Evolutionary conservation across 2,113 vertebrate genomes (phyloP).

Genomic region (Polyodon spathula): DNA sequence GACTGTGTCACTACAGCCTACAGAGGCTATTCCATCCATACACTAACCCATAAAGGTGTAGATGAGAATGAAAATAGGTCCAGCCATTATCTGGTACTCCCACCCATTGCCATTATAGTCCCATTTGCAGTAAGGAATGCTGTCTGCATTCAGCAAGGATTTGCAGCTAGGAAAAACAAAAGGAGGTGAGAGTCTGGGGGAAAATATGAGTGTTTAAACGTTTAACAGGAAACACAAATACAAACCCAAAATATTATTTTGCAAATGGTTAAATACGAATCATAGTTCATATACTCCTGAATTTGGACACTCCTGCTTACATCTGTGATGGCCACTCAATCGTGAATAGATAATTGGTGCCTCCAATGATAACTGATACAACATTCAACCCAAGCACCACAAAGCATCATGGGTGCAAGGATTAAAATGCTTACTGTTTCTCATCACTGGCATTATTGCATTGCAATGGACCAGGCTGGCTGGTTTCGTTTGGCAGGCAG

Average conservation of each 20-base stretch:
- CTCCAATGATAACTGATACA: too few relatives aligned
- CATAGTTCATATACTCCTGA: too few relatives aligned
- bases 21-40: not conserved
- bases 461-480: not conserved
- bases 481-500: not conserved
- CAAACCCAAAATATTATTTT: not conserved
- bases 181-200: too few relatives aligned
- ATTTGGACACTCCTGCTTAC: too few relatives aligned
- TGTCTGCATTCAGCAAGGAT: constrained; percentile 5
- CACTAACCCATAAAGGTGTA: constrained; percentile 17
- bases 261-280: not conserved
- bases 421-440: not conserved
- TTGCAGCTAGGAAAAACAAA: not conserved
- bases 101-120: constrained; percentile 16
- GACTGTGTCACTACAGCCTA: too few relatives aligned
- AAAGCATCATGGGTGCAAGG: not conserved
- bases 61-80: constrained; percentile 12
- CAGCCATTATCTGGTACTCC: constrained; percentile 17
- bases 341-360: too few relatives aligned
- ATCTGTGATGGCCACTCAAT: too few relatives aligned
- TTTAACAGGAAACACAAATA: not conserved
- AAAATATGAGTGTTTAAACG: too few relatives aligned
- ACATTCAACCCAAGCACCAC: too few relatives aligned
- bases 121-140: constrained; percentile 6
- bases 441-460: constrained; percentile 9